Conservation (phyloP, 2,888 invertebrate genomes). For the Acrocyrtus sp. region DNA sequence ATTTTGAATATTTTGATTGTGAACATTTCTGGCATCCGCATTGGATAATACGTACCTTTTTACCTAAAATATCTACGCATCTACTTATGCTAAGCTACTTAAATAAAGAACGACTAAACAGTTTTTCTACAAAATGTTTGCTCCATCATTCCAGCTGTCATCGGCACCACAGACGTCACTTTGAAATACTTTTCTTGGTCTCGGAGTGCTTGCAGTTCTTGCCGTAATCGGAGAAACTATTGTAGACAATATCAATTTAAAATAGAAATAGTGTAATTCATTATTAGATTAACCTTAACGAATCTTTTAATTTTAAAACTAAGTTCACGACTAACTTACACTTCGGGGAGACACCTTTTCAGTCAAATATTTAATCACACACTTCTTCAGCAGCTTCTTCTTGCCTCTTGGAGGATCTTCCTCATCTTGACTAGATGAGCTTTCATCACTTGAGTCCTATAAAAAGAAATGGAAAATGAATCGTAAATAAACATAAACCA, state of each 20-base stretch:
- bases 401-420: conserved; percentile 12
- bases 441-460: conserved; percentile 9
- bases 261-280: neutral
- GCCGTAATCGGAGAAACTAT: conserved; percentile 48
- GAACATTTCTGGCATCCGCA: neutral
- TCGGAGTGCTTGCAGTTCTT: conserved; percentile 44
- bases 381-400: conserved; percentile 31
- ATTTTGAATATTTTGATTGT: too few relatives aligned
- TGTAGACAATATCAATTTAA: too few relatives aligned
- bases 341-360: conserved; percentile 53
- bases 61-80: too few relatives aligned
- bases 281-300: neutral
- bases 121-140: conserved; percentile 50
- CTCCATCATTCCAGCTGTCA: conserved; percentile 55
- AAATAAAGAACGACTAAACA: neutral
- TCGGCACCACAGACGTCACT: conserved; percentile 48
- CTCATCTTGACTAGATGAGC: conserved; percentile 12
- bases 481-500: too few relatives aligned
- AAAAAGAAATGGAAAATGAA: neutral
- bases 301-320: too few relatives aligned
- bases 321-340: conserved; percentile 31
- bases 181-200: conserved; percentile 58
- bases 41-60: neutral
- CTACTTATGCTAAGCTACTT: neutral
- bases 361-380: conserved; percentile 37